Conservation (phyloP, 2,113 vertebrate species). For the Natator depressus region DNA sequence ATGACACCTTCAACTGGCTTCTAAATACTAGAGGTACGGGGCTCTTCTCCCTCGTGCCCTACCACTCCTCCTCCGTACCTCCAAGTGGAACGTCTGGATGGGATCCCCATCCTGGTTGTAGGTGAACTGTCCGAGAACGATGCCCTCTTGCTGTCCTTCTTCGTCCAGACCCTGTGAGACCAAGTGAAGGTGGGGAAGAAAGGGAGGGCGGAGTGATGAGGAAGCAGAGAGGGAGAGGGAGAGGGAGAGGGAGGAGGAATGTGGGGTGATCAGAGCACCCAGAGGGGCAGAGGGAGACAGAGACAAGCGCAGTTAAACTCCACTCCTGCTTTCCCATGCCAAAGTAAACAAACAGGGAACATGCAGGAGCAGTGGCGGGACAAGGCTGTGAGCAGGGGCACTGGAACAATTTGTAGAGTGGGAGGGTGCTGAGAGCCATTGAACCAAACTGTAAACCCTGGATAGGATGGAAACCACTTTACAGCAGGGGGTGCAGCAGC, state of each 20-base stretch:
- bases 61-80: conserved; percentile 70
- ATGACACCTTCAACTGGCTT: neutral
- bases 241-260: neutral
- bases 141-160: conserved; percentile 86
- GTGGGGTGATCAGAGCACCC: neutral
- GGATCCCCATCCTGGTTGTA: conserved; percentile 86
- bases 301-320: neutral
- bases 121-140: conserved; percentile 84
- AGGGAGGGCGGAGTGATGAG: conserved; percentile 19
- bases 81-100: conserved; percentile 89
- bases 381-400: neutral
- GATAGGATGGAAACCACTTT: too few relatives aligned
- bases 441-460: too few relatives aligned
- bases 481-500: too few relatives aligned
- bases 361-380: neutral
- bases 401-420: too few relatives aligned
- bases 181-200: neutral
- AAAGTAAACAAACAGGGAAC: neutral
- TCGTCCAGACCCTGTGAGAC: conserved; percentile 84
- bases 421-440: too few relatives aligned
- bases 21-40: neutral
- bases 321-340: neutral
- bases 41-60: neutral
- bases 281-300: neutral
- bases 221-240: neutral